phyloP scores from a whole-genome alignment of 2,113 vertebrate species.

The Bubalus kerabau region DNA sequence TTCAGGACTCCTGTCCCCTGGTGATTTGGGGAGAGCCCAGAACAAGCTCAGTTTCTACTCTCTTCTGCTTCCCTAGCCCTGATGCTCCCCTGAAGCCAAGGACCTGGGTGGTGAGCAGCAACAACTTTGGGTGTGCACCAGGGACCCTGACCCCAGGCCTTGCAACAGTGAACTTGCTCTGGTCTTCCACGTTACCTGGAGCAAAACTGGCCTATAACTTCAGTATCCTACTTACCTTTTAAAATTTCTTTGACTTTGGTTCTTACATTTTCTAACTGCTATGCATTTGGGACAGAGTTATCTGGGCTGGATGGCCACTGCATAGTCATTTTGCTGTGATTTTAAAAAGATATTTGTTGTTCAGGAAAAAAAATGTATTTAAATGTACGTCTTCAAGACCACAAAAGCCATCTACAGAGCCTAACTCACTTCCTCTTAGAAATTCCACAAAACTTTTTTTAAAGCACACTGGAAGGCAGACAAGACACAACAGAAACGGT shows the following conservation, averaged over 20 bases:
- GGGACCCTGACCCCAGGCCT: background rate
- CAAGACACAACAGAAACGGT: background rate
- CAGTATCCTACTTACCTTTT: background rate
- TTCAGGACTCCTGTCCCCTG: background rate
- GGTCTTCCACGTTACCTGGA: background rate
- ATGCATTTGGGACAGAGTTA: background rate
- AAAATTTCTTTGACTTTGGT: background rate
- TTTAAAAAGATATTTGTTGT: background rate
- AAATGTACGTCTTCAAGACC: background rate
- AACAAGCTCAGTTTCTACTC: background rate
- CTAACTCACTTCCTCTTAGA: background rate
- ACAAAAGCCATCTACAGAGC: background rate
- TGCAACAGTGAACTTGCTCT: background rate
- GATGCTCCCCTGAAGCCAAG: background rate
- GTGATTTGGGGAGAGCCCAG: background rate
- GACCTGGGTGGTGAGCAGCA: background rate
- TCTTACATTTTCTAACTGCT: background rate
- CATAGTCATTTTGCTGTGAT: background rate
- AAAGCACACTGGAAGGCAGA: background rate
- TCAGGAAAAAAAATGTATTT: background rate
- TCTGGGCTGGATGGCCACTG: background rate
- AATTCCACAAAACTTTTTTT: background rate
- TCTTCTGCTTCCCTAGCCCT: background rate
- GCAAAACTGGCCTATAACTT: background rate
- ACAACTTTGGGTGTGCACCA: background rate